A percentile compares a stretch with the other conserved stretches of the same genome.
Evolutionary conservation across 2,888 invertebrate genomes (phyloP).

Genomic region (Aspidiotus rigidus): DNA sequence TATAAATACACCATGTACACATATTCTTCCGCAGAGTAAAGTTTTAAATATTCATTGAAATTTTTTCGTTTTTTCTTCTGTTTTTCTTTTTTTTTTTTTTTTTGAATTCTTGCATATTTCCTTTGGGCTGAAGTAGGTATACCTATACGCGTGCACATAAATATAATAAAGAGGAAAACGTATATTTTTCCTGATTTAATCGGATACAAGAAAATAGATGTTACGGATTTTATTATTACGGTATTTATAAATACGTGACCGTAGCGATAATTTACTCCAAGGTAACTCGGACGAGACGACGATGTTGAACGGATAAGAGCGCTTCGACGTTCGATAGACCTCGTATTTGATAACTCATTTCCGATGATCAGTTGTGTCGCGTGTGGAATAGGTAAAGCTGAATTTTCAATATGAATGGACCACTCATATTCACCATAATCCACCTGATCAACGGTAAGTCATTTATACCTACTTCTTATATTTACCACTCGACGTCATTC

Average conservation of each 20-base stretch:
- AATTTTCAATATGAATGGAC: conserved; percentile 6
- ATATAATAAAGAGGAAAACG: too few relatives aligned
- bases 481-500: background rate
- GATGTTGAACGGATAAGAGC: background rate
- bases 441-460: conserved; percentile 23
- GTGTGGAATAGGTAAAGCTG: too few relatives aligned
- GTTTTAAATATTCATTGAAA: too few relatives aligned
- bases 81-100: too few relatives aligned
- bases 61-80: too few relatives aligned
- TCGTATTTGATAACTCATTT: background rate
- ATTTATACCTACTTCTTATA: too few relatives aligned
- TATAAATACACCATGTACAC: too few relatives aligned
- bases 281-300: background rate
- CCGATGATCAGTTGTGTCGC: background rate
- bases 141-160: too few relatives aligned
- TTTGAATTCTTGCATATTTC: too few relatives aligned
- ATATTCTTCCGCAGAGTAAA: too few relatives aligned
- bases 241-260: conserved; percentile 24
- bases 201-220: background rate
- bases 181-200: too few relatives aligned
- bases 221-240: conserved; percentile 26
- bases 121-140: too few relatives aligned
- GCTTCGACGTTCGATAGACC: background rate
- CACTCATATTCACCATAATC: conserved; percentile 9
- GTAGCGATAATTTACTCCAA: conserved; percentile 22